Conservation (phyloP, 2,797 vertebrate genomes). For the Chelonia mydas region DNA sequence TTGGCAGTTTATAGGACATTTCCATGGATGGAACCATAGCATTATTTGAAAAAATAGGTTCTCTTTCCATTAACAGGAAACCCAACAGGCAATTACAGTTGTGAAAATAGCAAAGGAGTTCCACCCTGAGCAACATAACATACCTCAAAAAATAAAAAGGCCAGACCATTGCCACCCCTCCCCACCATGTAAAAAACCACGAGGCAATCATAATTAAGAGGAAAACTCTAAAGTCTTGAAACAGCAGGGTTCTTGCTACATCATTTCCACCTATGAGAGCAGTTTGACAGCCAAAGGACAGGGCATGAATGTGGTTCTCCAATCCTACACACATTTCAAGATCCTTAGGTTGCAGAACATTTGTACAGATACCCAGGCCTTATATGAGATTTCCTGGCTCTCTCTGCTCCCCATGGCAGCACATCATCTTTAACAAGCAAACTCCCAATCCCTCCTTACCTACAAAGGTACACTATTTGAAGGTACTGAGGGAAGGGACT, state of each 20-base stretch:
- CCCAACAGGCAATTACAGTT: neutral
- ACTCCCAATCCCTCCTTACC: neutral
- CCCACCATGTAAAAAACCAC: neutral
- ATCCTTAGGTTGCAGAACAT: neutral
- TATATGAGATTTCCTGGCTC: neutral
- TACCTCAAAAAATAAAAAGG: neutral
- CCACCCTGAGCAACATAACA: neutral
- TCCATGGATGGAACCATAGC: neutral
- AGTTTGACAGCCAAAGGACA: neutral
- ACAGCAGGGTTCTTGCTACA: neutral
- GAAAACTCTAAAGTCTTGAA: neutral
- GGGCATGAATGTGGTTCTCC: neutral
- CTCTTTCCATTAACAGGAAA: neutral
- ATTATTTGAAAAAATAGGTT: neutral
- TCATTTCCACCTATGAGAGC: neutral
- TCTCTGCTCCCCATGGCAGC: neutral
- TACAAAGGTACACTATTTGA: neutral
- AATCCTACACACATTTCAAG: neutral
- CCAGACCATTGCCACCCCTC: neutral
- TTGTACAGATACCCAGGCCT: accelerated
- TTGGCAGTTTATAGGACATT: neutral
- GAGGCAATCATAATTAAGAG: neutral
- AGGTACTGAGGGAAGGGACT: neutral
- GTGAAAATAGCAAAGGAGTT: neutral
- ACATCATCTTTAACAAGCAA: neutral